Percentiles rank a stretch among this genome's conserved stretches.
Conservation (phyloP, 2,113 vertebrate genomes). For the Otolemur garnettii region DNA sequence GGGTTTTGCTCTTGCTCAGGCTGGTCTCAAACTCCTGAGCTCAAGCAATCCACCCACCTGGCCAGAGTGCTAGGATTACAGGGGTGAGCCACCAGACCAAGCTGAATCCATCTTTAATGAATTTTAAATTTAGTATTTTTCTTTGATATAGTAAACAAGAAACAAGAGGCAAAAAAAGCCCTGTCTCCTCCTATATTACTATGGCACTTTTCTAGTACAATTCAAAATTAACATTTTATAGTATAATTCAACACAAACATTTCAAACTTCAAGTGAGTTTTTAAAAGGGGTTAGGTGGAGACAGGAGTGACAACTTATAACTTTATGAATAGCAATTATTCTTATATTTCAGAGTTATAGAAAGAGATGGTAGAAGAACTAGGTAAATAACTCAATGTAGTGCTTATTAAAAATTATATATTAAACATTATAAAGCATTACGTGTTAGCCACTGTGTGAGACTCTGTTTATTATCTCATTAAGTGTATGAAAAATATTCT, state of each 20-base stretch:
- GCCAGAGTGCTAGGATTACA: too few relatives aligned
- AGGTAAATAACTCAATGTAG: neutral
- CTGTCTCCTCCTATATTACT: neutral
- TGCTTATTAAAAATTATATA: neutral
- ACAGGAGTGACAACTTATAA: neutral
- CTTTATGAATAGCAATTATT: neutral
- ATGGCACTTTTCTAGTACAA: constrained; percentile 11
- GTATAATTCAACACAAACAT: neutral
- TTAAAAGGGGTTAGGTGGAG: neutral
- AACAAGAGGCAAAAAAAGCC: neutral
- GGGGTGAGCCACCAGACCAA: too few relatives aligned
- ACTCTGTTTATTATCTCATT: neutral
- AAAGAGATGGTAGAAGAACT: constrained; percentile 12
- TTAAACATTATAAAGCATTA: neutral
- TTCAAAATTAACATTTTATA: neutral
- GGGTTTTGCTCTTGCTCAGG: too few relatives aligned
- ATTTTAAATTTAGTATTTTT: constrained; percentile 38
- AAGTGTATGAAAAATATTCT: neutral
- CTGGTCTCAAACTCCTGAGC: too few relatives aligned
- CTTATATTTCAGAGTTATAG: constrained; percentile 35
- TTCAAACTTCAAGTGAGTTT: neutral
- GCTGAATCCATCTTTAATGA: neutral
- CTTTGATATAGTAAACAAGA: neutral
- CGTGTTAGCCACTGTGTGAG: neutral
- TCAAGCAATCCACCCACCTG: too few relatives aligned